These are phyloP conservation scores for Serrognathus titanus DNA, from an alignment of 2,888 invertebrate genomes.

Conservation along the genomic window DNA sequence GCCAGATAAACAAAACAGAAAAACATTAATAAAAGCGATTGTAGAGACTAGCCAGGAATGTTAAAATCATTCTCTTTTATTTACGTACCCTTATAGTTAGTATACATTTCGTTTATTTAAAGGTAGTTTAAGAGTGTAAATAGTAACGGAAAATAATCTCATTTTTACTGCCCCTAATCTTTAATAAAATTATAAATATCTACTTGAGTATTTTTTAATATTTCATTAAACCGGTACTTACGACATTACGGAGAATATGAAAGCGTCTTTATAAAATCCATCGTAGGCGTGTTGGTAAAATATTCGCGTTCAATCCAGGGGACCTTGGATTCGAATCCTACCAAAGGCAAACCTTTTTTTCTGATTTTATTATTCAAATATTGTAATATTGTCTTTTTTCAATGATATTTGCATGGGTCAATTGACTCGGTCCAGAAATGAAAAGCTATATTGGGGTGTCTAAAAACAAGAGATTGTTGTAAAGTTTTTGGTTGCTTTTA, in stretches of 20 bases:
- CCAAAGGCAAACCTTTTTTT: too few relatives aligned
- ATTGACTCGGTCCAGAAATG: too few relatives aligned
- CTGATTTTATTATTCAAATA: too few relatives aligned
- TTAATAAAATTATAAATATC: not conserved
- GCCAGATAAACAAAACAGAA: conserved; percentile 10
- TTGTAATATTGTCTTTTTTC: too few relatives aligned
- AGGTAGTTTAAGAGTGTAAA: conserved; percentile 13
- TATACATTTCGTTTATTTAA: conserved; percentile 10
- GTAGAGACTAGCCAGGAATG: conserved; percentile 9
- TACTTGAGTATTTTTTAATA: conserved; percentile 16
- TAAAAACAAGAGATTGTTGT: too few relatives aligned
- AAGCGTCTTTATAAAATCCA: too few relatives aligned
- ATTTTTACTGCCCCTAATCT: conserved; percentile 9
- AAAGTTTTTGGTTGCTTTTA: too few relatives aligned
- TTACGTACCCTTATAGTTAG: conserved; percentile 1
- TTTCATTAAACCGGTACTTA: conserved; percentile 12
- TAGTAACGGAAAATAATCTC: conserved; percentile 16
- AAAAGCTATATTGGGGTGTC: too few relatives aligned
- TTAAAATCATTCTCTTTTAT: conserved; percentile 11
- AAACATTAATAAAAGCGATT: conserved; percentile 12
- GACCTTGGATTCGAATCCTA: too few relatives aligned
- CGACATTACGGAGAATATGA: not conserved
- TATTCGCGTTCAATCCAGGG: too few relatives aligned
- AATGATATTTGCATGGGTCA: too few relatives aligned
- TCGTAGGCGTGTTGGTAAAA: too few relatives aligned